phyloP scores from a whole-genome alignment of 2,888 invertebrate genomes.

The Graphium colonna region DNA sequence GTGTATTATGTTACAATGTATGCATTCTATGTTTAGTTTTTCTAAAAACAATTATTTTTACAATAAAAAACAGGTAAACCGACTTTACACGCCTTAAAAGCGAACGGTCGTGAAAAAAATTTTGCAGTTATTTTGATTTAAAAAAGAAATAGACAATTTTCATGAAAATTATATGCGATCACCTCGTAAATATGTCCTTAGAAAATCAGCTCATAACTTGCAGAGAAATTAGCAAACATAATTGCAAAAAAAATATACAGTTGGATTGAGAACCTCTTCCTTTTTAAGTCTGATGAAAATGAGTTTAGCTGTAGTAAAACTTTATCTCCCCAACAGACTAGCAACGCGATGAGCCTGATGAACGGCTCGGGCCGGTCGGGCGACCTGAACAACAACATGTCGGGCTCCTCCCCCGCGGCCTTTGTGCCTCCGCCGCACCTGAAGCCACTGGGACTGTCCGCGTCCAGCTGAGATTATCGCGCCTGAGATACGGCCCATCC shows the following conservation, averaged over 20 bases:
- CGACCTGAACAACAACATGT: conserved; percentile 86
- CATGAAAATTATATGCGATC: no score
- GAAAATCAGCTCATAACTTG: no score
- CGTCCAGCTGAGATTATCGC: conserved; percentile 83
- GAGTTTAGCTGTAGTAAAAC: background rate
- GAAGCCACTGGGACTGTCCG: conserved; percentile 80
- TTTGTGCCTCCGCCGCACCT: conserved; percentile 76
- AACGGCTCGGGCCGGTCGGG: conserved; percentile 78
- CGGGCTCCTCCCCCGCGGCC: conserved; percentile 70
- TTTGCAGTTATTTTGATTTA: no score
- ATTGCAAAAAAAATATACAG: no score
- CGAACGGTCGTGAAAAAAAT: no score
- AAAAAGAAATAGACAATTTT: background rate
- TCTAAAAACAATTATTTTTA: background rate
- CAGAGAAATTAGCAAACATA: no score
- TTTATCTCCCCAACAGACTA: conserved; percentile 50
- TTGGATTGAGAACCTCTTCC: no score
- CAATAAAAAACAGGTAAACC: no score
- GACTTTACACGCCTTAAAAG: no score
- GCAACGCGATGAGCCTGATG: conserved; percentile 74
- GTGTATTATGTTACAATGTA: background rate
- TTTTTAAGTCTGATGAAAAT: background rate
- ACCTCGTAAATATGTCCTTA: no score
- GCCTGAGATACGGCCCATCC: conserved; percentile 70
- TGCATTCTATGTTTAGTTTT: background rate